Conservation (phyloP, 2,888 invertebrate genomes). For the Nemoura dubitans region DNA sequence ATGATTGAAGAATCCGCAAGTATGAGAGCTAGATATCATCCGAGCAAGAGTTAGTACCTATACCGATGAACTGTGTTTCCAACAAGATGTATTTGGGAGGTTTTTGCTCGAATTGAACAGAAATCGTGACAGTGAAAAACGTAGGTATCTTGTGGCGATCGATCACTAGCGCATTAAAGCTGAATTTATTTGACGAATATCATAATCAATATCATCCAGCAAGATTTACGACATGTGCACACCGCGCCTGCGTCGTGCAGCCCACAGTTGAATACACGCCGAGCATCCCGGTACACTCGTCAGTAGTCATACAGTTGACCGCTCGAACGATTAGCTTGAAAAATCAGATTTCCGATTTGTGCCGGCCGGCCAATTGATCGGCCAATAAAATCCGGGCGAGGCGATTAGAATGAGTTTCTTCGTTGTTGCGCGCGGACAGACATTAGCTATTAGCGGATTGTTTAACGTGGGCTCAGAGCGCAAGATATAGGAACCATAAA, state of each 20-base stretch:
- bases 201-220: background rate
- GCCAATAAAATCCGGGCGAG: slow-evolving; percentile 1
- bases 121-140: too few relatives aligned
- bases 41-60: too few relatives aligned
- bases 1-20: too few relatives aligned
- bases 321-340: background rate
- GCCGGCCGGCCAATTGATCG: background rate
- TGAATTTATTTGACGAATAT: too few relatives aligned
- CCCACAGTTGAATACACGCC: background rate
- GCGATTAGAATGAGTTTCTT: background rate
- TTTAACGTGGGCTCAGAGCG: background rate
- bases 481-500: background rate
- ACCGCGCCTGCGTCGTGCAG: too few relatives aligned
- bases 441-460: background rate
- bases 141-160: too few relatives aligned
- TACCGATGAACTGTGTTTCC: too few relatives aligned
- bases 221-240: background rate
- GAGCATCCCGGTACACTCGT: too few relatives aligned
- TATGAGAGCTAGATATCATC: too few relatives aligned
- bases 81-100: too few relatives aligned
- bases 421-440: background rate
- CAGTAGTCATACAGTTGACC: background rate
- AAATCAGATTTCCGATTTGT: background rate
- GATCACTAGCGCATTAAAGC: too few relatives aligned
- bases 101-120: too few relatives aligned